Evolutionary conservation across 2,888 invertebrate species (phyloP).

Genomic region (Volucella inflata): DNA sequence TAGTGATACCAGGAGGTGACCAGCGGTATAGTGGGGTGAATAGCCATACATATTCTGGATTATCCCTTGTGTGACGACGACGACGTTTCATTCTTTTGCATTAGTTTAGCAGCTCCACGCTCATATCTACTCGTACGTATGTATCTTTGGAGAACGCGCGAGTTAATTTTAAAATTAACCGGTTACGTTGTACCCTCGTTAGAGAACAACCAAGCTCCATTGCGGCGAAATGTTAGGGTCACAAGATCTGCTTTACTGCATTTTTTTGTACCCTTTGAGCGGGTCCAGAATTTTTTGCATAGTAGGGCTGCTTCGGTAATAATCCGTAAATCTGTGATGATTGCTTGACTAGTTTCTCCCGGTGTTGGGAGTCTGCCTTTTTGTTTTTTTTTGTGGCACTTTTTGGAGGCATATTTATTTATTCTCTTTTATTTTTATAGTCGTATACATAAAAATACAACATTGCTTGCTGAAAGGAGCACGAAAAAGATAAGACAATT

Average conservation of each 20-base stretch:
- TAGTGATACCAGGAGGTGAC: constrained; percentile 43
- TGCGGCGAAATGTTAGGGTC: constrained; percentile 59
- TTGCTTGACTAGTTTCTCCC: constrained; percentile 57
- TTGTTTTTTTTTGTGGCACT: constrained; percentile 1
- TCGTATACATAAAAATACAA: neutral
- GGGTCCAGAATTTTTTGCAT: constrained; percentile 69
- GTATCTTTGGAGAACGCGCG: constrained; percentile 33
- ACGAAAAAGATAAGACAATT: constrained; percentile 6
- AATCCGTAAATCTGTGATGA: constrained; percentile 73
- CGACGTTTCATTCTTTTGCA: constrained; percentile 35
- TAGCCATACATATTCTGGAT: constrained; percentile 58
- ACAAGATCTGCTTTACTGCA: constrained; percentile 41
- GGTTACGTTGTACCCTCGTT: constrained; percentile 67
- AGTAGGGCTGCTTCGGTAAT: constrained; percentile 56
- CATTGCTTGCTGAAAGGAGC: too few species aligned
- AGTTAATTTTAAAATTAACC: constrained; percentile 68
- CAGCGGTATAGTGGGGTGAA: neutral
- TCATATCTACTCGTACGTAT: neutral
- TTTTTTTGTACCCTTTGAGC: constrained; percentile 48
- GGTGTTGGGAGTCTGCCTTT: constrained; percentile 1
- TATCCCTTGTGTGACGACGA: constrained; percentile 58
- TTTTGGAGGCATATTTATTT: constrained; percentile 41
- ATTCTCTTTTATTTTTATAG: constrained; percentile 22
- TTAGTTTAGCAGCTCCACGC: neutral
- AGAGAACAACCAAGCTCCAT: constrained; percentile 50